Evolutionary conservation across 2,797 vertebrate species (phyloP).

Genomic region (Falco berigora): DNA sequence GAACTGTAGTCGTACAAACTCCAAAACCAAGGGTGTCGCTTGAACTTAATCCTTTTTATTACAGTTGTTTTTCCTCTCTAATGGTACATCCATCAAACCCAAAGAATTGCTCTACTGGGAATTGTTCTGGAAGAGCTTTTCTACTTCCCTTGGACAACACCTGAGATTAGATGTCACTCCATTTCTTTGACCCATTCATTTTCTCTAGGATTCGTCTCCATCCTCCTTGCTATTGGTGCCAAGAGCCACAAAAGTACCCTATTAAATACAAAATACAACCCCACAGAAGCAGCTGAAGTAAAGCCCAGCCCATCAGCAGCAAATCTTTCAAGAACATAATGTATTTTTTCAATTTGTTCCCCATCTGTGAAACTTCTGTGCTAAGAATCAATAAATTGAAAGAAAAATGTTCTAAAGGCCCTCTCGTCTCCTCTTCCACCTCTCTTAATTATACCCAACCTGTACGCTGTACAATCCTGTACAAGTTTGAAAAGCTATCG

Average conservation of each 20-base stretch:
- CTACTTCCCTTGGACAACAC: background rate
- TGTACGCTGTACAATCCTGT: background rate
- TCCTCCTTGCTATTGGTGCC: background rate
- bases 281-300: background rate
- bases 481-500: background rate
- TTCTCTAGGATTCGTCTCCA: background rate
- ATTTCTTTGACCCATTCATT: background rate
- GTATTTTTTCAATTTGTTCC: conserved; percentile 38
- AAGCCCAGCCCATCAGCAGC: conserved; percentile 7
- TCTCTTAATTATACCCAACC: conserved; percentile 17
- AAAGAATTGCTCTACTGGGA: background rate
- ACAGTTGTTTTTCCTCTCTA: background rate
- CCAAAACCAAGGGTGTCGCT: background rate
- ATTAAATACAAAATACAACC: background rate
- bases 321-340: background rate
- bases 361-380: conserved; percentile 26
- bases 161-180: background rate
- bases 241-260: background rate
- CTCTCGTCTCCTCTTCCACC: background rate
- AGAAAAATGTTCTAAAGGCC: conserved; percentile 3
- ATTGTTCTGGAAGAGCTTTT: background rate
- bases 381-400: conserved; percentile 31
- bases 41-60: background rate
- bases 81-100: background rate
- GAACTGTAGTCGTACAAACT: background rate